phyloP scores from a whole-genome alignment of 2,113 vertebrate species.

The Ondatra zibethicus region DNA sequence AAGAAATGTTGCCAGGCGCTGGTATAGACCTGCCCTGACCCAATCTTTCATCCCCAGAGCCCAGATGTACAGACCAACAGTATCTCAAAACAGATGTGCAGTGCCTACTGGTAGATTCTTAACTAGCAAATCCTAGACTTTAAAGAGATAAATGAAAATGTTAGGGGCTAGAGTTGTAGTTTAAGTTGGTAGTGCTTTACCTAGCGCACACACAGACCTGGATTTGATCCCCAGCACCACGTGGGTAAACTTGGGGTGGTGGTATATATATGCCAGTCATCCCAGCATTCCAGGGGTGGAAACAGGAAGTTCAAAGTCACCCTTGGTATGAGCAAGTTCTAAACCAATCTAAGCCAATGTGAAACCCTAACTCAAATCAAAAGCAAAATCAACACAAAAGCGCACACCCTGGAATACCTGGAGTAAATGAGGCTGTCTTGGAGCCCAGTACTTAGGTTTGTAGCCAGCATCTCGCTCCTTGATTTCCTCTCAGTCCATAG shows the following conservation, averaged over 20 bases:
- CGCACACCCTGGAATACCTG: neutral
- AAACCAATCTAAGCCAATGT: neutral
- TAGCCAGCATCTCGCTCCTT: neutral
- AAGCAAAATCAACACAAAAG: neutral
- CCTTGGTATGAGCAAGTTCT: neutral
- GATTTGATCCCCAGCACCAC: neutral
- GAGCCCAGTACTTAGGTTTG: accelerated
- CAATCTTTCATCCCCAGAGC: neutral
- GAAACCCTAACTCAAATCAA: neutral
- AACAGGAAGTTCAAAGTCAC: neutral
- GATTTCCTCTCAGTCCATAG: neutral
- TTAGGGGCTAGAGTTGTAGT: no score
- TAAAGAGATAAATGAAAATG: neutral
- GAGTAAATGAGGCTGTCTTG: neutral
- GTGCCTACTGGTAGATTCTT: neutral
- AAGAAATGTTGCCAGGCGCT: neutral
- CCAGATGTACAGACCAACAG: neutral
- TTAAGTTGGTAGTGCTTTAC: neutral
- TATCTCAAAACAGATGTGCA: neutral
- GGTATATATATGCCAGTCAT: neutral
- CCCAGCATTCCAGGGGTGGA: neutral
- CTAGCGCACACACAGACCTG: neutral
- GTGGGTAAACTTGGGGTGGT: neutral
- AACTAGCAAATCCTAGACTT: no score
- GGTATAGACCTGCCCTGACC: neutral